Evolutionary conservation across 1,140 invertebrate species (phyloP), one percentile per base, ranked within the genome.

Genomic region (Wasmannia auropunctata): DNA sequence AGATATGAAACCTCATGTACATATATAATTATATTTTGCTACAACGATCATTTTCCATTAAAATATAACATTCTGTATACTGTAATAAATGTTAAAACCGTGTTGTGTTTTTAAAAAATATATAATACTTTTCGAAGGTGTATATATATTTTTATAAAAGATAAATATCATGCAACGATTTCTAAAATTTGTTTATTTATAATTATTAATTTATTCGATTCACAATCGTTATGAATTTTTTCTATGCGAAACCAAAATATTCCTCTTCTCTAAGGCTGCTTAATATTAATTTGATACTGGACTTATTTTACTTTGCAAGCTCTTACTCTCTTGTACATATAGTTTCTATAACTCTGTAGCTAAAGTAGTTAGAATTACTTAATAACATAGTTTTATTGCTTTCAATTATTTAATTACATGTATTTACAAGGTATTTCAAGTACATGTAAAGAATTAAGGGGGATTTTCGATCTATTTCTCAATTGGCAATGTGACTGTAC

Each of bases 361-460:
- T 67, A 69, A 80, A 70, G n/a, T 79, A 79, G 22, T 25, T 69
- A 43, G 25, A 40, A 81, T 19, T 19, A 14, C n/a, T 37, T 65
- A 54, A 69, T 3, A 31, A 69, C 0, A 80, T 65, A 19, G 31
- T 31, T 51, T 31, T 63, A 37, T 77, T 63, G 8, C 14, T 65
- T 79, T 65, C 11, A 49, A 49, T 77, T 49, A 76, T 60, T 76
- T 37, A 58, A 60, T 40, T 60, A 58, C 16, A 37, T 46, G 16
- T 56, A 37, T 37, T 11, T 62, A n/a, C 43, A 28, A 28, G 84
- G 75, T 62, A 72, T 77, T 76, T 46, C 70, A 46, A 85, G 88
- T 43, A 88, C 69, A 86, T 80, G 51, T 74, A 85, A 46, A 65
- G 40, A 65, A 74, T 31, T 58, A 25, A 70, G 11, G n/a, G n/a